A percentile compares a stretch with the other conserved stretches of the same genome.
Evolutionary conservation across 2,797 vertebrate species (phyloP).

Genomic region (Sebastes minor): DNA sequence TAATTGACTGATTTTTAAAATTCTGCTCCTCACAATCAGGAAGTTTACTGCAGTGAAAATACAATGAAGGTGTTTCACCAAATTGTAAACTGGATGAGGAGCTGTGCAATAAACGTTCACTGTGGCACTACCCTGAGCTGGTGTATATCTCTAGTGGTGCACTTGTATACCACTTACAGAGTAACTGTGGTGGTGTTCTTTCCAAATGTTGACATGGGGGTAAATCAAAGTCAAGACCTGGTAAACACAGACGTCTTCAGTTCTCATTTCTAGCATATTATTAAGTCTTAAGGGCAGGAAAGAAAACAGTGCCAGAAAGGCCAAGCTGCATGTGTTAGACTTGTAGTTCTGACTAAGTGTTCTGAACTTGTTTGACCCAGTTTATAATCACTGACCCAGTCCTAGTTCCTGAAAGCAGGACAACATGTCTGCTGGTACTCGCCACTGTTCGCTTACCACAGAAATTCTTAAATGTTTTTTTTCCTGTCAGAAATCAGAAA

Average conservation of each 20-base stretch:
- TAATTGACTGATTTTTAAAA: not conserved
- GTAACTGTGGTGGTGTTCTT: slow-evolving; percentile 10
- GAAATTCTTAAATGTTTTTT: slow-evolving; percentile 8
- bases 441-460: slow-evolving; percentile 21
- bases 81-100: not conserved
- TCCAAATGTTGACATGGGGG: slow-evolving; percentile 22
- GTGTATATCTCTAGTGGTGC: slow-evolving; percentile 7
- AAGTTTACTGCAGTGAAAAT: not conserved
- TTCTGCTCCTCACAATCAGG: not conserved
- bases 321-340: not conserved
- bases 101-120: slow-evolving; percentile 2
- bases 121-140: not conserved
- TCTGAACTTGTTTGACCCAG: slow-evolving; percentile 41
- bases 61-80: not conserved
- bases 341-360: slow-evolving; percentile 10
- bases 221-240: slow-evolving; percentile 20
- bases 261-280: not conserved
- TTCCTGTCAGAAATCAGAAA: slow-evolving; percentile 25
- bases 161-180: slow-evolving; percentile 15
- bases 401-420: slow-evolving; percentile 46
- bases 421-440: slow-evolving; percentile 19
- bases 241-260: not conserved
- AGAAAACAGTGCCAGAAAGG: not conserved
- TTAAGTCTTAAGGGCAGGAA: slow-evolving; percentile 2
- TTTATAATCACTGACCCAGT: slow-evolving; percentile 47